These are phyloP conservation scores for Oreochromis niloticus DNA, from an alignment of 2,113 vertebrate species.

Conservation along the genomic window DNA sequence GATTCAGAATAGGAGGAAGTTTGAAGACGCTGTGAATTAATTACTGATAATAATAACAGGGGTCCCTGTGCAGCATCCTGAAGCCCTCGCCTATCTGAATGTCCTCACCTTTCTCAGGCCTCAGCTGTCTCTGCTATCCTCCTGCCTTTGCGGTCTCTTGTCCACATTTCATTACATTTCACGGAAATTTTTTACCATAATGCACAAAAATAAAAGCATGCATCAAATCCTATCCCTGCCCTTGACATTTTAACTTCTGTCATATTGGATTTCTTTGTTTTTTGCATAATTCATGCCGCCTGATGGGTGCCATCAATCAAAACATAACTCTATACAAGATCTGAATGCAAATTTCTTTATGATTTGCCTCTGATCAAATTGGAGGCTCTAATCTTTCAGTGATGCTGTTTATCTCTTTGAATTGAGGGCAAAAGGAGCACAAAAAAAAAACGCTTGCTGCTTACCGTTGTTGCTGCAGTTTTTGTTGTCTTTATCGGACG, in stretches of 20 bases:
- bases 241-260: slow-evolving; percentile 16
- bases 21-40: background rate
- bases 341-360: slow-evolving; percentile 2
- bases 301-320: slow-evolving; percentile 4
- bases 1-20: background rate
- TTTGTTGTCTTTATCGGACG: slow-evolving; percentile 82
- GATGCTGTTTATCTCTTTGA: background rate
- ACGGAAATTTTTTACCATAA: background rate
- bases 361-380: background rate
- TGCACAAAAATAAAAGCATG: background rate
- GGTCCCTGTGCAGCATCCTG: background rate
- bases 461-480: slow-evolving; percentile 80
- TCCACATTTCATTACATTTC: background rate
- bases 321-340: background rate
- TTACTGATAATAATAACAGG: background rate
- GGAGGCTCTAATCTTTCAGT: background rate
- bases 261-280: background rate
- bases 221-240: background rate
- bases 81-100: background rate
- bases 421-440: background rate
- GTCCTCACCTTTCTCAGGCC: background rate
- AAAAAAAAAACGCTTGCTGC: background rate
- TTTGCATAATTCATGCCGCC: slow-evolving; percentile 26
- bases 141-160: background rate
- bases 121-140: background rate